Evolutionary conservation across 2,888 invertebrate species (phyloP), one percentile per base, ranked within the genome.

Genomic region (Xylocampa areola): DNA sequence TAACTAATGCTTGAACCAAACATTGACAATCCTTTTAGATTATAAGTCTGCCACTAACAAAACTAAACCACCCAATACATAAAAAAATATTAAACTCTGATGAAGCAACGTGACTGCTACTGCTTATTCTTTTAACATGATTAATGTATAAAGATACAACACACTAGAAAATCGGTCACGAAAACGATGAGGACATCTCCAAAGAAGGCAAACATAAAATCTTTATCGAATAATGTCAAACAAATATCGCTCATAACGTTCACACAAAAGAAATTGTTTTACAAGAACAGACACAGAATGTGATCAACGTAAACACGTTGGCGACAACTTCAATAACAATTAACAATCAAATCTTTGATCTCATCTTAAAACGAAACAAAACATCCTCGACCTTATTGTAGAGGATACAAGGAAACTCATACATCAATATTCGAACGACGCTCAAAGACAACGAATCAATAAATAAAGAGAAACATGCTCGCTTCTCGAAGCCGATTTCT

Each of bases 321-420:
- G 44, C 23, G 32, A 49, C 52, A 36, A 39, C 37, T 30, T n/a
- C 45, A 27, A 37, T 17, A 39, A 68, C 62, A 68, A 64, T 64
- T 68, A 68, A 64, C 37, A 68, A 68, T 61, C 33, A 33, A 68
- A 62, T 68, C 45, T 60, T 67, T 60, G 35, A 57, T 64, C 45
- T 57, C 19, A 44, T 50, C 41, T 47, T 32, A 17, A 57, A 40
- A 17, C 14, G 29, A 33, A 50, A 66, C 35, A 37, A 62, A 63
- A 63, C 30, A 36, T 43, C 8, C 47, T 39, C 29, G 41, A 49
- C 37, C 32, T 17, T 47, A 30, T 44, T 33, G 32, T 43, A 25
- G 27, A 13, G 16, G 41, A 14, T 19, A 47, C 27, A 45, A 44
- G 33, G 47, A 60, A 48, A 36, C 37, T 44, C 50, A 39, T 40